Percentiles rank a stretch among this genome's conserved stretches.
These are phyloP conservation scores for Ptilodon capucinus DNA, from an alignment of 2,888 invertebrate genomes.

Conservation along the genomic window DNA sequence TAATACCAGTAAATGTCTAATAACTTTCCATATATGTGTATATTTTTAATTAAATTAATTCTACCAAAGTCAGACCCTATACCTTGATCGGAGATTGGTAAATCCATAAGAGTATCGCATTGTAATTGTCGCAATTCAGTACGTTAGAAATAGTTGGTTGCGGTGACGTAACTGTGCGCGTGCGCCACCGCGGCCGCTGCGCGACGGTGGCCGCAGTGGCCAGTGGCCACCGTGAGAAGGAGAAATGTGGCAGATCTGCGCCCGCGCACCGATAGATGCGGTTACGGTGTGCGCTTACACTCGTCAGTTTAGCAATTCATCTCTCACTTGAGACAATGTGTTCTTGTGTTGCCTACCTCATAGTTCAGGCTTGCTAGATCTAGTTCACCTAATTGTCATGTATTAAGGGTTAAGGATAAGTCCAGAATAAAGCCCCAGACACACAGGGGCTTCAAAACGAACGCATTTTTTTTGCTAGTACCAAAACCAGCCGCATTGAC, in stretches of 20 bases:
- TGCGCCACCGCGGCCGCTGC: not conserved
- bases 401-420: too few relatives aligned
- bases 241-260: slow-evolving; percentile 40
- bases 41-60: too few relatives aligned
- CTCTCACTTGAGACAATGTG: slow-evolving; percentile 14
- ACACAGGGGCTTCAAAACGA: too few relatives aligned
- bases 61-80: too few relatives aligned
- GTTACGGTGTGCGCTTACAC: slow-evolving; percentile 36
- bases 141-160: not conserved
- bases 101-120: not conserved
- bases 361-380: too few relatives aligned
- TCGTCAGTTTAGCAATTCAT: slow-evolving; percentile 29
- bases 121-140: not conserved
- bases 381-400: too few relatives aligned
- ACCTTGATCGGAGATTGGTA: not conserved
- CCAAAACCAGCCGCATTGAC: too few relatives aligned
- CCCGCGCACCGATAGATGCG: slow-evolving; percentile 26
- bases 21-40: too few relatives aligned
- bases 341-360: too few relatives aligned
- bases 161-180: not conserved
- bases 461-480: too few relatives aligned
- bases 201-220: slow-evolving; percentile 11
- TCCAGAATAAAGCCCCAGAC: too few relatives aligned
- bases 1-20: too few relatives aligned
- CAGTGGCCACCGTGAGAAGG: slow-evolving; percentile 28